Conservation (phyloP, 2,797 vertebrate species). For the Dipus sagitta region DNA sequence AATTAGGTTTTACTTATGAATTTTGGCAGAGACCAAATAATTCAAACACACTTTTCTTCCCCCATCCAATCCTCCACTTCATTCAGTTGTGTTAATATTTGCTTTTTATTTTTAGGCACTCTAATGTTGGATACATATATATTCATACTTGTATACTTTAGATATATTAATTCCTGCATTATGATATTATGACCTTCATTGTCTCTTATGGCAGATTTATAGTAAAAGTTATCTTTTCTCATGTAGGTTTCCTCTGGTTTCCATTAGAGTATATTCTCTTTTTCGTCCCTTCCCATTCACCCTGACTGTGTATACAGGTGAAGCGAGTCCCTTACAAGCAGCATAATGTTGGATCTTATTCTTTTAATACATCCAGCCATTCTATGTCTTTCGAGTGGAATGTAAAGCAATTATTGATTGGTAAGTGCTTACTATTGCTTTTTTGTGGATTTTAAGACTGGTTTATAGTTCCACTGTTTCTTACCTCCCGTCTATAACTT, state of each 20-base stretch:
- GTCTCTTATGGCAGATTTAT: background rate
- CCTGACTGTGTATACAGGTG: background rate
- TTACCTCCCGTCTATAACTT: background rate
- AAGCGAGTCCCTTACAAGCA: background rate
- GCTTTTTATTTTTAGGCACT: background rate
- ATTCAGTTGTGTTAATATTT: background rate
- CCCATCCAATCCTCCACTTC: background rate
- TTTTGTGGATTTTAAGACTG: background rate
- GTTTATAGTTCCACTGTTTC: background rate
- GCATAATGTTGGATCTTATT: background rate
- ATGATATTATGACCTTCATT: background rate
- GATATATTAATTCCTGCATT: background rate
- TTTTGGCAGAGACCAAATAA: background rate
- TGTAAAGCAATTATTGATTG: background rate
- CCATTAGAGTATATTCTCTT: background rate
- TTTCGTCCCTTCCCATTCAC: background rate
- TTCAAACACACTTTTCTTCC: background rate
- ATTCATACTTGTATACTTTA: background rate
- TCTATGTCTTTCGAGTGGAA: background rate
- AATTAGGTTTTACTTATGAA: background rate
- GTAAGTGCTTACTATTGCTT: background rate
- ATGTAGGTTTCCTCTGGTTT: background rate
- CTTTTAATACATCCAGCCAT: background rate
- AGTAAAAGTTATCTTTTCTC: background rate
- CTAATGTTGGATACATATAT: background rate